These are phyloP conservation scores for Cheirogaleus medius DNA, from an alignment of 2,113 vertebrate genomes.

Conservation along the genomic window DNA sequence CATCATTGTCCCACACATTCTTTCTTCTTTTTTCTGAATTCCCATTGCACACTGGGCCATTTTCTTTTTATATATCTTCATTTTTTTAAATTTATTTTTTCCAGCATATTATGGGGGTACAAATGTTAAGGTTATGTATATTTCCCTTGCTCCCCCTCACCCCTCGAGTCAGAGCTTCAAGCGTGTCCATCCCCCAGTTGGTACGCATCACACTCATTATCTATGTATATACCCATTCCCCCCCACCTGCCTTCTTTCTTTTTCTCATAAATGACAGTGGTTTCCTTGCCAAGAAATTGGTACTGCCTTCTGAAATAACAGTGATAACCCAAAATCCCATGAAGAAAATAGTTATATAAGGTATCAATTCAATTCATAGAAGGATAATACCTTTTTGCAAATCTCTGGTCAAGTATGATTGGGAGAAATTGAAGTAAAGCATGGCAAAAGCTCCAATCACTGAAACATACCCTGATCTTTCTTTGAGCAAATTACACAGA, in stretches of 20 bases:
- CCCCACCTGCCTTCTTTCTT: neutral
- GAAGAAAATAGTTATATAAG: conserved; percentile 10
- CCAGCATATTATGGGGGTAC: too few species aligned
- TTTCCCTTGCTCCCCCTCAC: too few species aligned
- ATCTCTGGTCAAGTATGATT: neutral
- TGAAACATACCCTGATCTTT: neutral
- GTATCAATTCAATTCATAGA: conserved; percentile 15
- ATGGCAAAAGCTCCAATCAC: neutral
- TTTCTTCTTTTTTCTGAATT: too few species aligned
- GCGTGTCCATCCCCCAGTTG: too few species aligned
- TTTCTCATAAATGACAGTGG: neutral
- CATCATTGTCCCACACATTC: neutral
- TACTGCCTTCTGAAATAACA: conserved; percentile 15
- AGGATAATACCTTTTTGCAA: conserved; percentile 31
- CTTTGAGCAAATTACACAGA: neutral
- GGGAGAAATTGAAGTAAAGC: neutral
- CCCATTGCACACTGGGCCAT: too few species aligned
- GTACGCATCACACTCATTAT: too few species aligned
- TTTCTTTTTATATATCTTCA: too few species aligned
- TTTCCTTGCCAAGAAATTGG: conserved; percentile 28
- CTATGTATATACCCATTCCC: too few species aligned
- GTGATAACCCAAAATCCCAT: neutral
- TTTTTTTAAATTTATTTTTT: too few species aligned
- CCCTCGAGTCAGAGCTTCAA: too few species aligned
- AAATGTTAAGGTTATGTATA: too few species aligned